These are phyloP conservation scores for Drosophila austrosaltans DNA, from an alignment of 2,888 invertebrate species.

Conservation along the genomic window DNA sequence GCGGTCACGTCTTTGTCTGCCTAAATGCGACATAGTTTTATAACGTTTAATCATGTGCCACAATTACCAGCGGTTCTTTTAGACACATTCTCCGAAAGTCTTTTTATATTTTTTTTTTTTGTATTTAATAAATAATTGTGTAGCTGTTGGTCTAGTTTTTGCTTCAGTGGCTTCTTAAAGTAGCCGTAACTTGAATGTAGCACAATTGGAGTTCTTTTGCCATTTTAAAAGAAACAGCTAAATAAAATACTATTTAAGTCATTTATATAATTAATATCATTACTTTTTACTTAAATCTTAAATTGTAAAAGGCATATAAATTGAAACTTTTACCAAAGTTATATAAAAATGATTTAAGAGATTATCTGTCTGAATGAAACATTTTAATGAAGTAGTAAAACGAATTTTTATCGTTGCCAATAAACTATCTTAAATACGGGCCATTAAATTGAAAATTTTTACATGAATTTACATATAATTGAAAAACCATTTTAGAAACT, in stretches of 20 bases:
- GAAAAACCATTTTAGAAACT: too few species aligned
- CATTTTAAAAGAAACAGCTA: constrained; percentile 18
- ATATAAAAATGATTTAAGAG: too few species aligned
- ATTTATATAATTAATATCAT: background rate
- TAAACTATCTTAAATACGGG: too few species aligned
- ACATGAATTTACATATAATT: too few species aligned
- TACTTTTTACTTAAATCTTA: background rate
- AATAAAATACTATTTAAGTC: background rate
- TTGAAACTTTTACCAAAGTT: too few species aligned
- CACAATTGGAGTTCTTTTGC: constrained; percentile 34
- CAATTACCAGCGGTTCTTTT: constrained; percentile 69
- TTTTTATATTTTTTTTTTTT: constrained; percentile 8
- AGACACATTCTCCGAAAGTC: constrained; percentile 54
- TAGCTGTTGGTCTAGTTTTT: constrained; percentile 50
- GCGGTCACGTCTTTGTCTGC: constrained; percentile 62
- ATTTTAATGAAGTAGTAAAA: too few species aligned
- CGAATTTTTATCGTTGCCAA: too few species aligned
- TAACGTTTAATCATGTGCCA: constrained; percentile 65
- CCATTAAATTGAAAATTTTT: too few species aligned
- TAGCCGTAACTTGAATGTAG: constrained; percentile 25
- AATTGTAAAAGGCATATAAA: background rate
- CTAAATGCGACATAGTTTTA: constrained; percentile 56
- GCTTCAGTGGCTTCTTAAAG: constrained; percentile 22
- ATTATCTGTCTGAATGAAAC: too few species aligned
- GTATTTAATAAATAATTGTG: constrained; percentile 35